Conservation (phyloP, 2,888 invertebrate genomes). For the Meghimatium bilineatum region DNA sequence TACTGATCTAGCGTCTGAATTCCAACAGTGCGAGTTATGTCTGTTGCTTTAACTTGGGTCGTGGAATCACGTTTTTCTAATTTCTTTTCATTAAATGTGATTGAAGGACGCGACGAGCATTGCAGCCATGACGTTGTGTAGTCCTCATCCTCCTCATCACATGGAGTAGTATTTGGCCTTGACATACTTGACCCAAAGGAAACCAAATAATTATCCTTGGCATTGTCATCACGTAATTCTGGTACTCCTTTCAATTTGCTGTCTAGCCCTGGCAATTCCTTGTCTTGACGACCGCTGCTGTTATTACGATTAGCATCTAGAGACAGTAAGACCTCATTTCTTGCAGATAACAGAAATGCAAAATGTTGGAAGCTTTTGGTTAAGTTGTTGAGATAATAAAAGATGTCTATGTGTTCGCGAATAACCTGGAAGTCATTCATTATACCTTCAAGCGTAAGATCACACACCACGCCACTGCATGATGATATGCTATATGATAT, state of each 20-base stretch:
- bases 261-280: not conserved
- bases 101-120: not conserved
- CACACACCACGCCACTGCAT: not conserved
- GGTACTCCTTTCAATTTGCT: not conserved
- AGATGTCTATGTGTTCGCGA: not conserved
- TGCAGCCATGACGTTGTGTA: not conserved
- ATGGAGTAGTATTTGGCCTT: not conserved
- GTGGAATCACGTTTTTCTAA: not conserved
- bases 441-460: not conserved
- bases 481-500: too few species aligned
- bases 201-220: too few species aligned
- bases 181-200: too few species aligned
- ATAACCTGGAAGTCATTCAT: not conserved
- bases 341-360: not conserved
- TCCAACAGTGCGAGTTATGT: not conserved
- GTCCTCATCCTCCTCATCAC: too few species aligned
- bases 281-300: not conserved
- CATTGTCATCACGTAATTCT: too few species aligned
- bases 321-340: not conserved
- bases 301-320: not conserved
- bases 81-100: not conserved
- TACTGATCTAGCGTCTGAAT: constrained; percentile 2
- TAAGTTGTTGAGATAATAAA: not conserved
- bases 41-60: constrained; percentile 20
- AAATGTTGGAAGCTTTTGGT: not conserved